Base-by-base conservation (phyloP, 2,888 invertebrate genomes). In the Hypomecis punctinalis region DNA sequence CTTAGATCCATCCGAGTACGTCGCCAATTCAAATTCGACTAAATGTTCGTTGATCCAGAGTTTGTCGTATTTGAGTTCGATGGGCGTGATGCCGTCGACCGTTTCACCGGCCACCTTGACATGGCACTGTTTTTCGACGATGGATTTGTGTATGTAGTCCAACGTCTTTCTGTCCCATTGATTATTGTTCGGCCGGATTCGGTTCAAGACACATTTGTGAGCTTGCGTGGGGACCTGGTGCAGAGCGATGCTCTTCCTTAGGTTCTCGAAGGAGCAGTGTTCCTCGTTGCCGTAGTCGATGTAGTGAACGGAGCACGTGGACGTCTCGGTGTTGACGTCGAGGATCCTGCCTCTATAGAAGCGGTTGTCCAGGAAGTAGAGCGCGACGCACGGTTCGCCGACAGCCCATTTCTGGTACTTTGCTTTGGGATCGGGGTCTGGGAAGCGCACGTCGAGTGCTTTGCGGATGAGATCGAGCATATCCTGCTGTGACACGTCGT, bases 211-310 rank as follows among this genome's bases (percentile, higher is more conserved):
- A 71, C 96, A 95, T 76, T 92, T 94, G 51, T 94, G 93, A 0
- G 95, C 94, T 80, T 96, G 95, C 10, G 94, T 93, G 0, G 96
- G 96, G 61, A 97, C 90, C 55, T 96, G 90, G 0, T 94, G 89
- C 51, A 96, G 93, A 5, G 95, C 93, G 1, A 96, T 92, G 71
- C 94, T 93, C 69, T 95, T 95, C 23, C 95, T 91, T 56, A 97
- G 76, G 58, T 95, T 93, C 0, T 87, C 81, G 10, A 93, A 88
- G 0, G 88, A 73, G 63, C 96, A 94, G 0, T 84, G 81, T 82
- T 98, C 97, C 46, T 94, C 90, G 79, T 97, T 97, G 0, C 98
- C 98, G 78, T 96, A 98, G 87, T 98, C 98, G 0, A 98, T 94
- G 85, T 97, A 97, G 57, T 94, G 90, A 0, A 97, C 95, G 60